Evolutionary conservation across 2,113 vertebrate genomes (phyloP), one percentile per base, ranked within the genome.

Genomic region (Pteronura brasiliensis): DNA sequence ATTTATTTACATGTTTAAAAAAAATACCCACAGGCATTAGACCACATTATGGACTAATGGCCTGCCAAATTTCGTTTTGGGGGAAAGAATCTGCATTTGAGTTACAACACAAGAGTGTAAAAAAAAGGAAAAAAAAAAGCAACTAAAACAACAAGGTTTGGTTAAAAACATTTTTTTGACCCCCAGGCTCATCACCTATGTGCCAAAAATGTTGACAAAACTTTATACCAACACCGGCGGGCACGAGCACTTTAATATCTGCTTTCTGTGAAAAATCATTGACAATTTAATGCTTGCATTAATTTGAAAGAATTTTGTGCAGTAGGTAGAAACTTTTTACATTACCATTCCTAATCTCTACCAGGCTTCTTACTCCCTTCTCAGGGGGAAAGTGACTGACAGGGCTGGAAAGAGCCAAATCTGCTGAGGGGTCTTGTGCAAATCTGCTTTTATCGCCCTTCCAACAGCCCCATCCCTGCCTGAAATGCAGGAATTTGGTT

Each of bases 101-200:
- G 96, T 98, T 98, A 98, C 88, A 98, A 97, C 97, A 97, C 97
- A 97, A 9, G 79, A 98, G 88, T 97, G 71, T 96, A 98, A 98
- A 98, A 94, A 98, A 98, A 96, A 98, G 5, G 42, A 6, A 98
- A 96, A 95, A 52, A 93, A 98, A 98, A 96, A 93, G 95, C 98
- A 99, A 98, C 98, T 98, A 98, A 99, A 99, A 98, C 98, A 99
- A 98, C 98, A 99, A 98, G 98, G 99, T 98, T 98, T 98, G 97
- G 98, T 98, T 88, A 63, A 98, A 97, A 98, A 98, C 84, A 74
- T 42, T 93, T 97, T 97, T 98, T 98, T 92, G 98, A 98, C 98
- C 98, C 95, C 87, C 85, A 97, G 98, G 98, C 98, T 96, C 87
- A 98, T 96, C 96, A 42, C 57, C 34, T 6, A 8, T 93, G 88